Base-by-base conservation (phyloP, 2,888 invertebrate genomes). In the Lithophane semibrunnea region DNA sequence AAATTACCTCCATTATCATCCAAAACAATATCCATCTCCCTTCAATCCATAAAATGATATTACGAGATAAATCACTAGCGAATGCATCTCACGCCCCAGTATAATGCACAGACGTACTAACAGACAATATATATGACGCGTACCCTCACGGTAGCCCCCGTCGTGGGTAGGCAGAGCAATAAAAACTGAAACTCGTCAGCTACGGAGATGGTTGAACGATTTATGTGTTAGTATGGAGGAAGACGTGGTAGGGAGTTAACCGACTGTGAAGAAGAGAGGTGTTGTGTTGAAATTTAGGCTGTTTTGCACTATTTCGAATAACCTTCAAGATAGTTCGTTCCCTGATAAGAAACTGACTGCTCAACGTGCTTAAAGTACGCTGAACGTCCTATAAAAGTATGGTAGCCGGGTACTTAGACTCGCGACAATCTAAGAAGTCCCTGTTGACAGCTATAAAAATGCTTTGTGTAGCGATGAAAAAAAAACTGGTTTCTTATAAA, bases 101-200 rank as follows among this genome's bases (percentile, higher is more conserved):
- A 80, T 77, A 82, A 79, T 80, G 84, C 73, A 86, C 74, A 54
- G 61, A 69, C 80, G 82, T 64, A 82, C 82, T 80, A 80, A 83
- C 81, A 78, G 58, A 88, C 79, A 79, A 80, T 88, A 83, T 88
- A 83, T 82, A 86, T 76, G 83, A 79, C 74, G 37, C 75, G 79
- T 84, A 83, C 83, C 86, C 82, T 80, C 79, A 70, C 79, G 81
- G 67, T 75, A 74, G 70, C 82, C 73, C 83, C 86, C 86, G 77
- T 90, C 91, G 91, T 91, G 89, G 91, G 92, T 91, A 90, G 91
- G 90, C 89, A 89, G 88, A 77, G 92, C 91, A 93, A 93, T 94
- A 94, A 94, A 94, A 94, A 93, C 90, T 90, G 91, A 89, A 91
- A 91, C 93, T 93, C 93, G 92, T 94, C 94, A 94, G 84, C 92